Base-by-base conservation (phyloP, 2,888 invertebrate species). In the Julus scandinavius region DNA sequence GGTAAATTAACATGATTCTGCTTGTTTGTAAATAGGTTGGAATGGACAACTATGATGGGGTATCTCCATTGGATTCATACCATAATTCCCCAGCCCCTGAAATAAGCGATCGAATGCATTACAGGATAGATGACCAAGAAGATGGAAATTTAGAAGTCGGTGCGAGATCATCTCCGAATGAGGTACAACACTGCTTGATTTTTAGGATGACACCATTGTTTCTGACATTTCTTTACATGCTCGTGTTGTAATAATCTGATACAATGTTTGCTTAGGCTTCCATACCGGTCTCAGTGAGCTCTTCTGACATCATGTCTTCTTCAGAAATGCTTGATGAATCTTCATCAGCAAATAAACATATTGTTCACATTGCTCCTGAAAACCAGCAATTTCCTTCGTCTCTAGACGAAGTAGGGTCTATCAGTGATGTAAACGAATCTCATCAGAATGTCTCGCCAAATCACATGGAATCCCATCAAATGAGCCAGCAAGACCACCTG, bases 31-130 rank as follows among this genome's bases (percentile, higher is more conserved):
- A 45, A 45, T 7, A 89, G 89, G 89, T 89, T 83, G 45, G 41
- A 20, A 15, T 89, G 54, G 87, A 89, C 29, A 87, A 80, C 54
- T 89, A 89, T 50, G 88, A 88, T 38, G 20, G 88, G 5, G 86
- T 88, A 45, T 89, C 89, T 9, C 86, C 88, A 11, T 83, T 88
- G 20, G 86, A 88, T 49, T 49, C 87, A 0, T 89, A 89, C 45
- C 87, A 87, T 20, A 63, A 40, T 87, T 87, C 89, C 7, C 87
- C 89, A 15, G 87, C 58, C 11, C 87, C 87, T 20, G 72, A 87
- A 49, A 49, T 72, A 11, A 72, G 72, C 13, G 72, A 72, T 29
- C 29, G 72, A 29, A 72, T 72, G 29, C 72, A 72, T 29, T 72
- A 72, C 13, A 85, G 41, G 85, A 85, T 85, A 2, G 49, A 41